Evolutionary conservation across 2,113 vertebrate species (phyloP).

Genomic region (Phrynosoma blainvillii): DNA sequence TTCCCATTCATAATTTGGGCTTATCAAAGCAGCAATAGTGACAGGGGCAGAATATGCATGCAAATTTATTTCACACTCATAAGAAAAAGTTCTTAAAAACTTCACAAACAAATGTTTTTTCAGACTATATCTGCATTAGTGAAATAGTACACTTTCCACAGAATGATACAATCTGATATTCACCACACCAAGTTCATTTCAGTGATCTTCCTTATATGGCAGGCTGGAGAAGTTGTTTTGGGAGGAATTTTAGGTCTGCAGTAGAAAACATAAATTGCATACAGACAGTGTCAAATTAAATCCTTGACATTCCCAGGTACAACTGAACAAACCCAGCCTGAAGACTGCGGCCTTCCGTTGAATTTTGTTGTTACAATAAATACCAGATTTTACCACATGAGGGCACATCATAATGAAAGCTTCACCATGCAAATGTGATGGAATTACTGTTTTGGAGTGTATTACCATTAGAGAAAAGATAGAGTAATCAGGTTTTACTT

Average conservation of each 20-base stretch:
- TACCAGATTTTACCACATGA: conserved; percentile 11
- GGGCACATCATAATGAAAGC: background rate
- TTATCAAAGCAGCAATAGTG: conserved; percentile 2
- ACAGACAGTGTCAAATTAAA: background rate
- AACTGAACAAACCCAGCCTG: background rate
- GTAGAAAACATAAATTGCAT: background rate
- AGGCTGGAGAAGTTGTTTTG: background rate
- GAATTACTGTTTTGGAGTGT: background rate
- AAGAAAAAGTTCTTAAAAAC: background rate
- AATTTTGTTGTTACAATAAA: background rate
- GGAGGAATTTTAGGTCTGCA: background rate
- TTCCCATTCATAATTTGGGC: conserved; percentile 9
- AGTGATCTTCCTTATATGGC: background rate
- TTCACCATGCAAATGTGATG: background rate
- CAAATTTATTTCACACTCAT: background rate
- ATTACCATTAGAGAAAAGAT: background rate
- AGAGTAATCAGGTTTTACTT: background rate
- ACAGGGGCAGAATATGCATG: background rate
- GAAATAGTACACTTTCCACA: background rate
- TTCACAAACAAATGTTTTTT: background rate
- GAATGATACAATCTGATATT: background rate
- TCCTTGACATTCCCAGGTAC: background rate
- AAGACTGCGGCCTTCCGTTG: background rate
- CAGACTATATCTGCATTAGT: background rate
- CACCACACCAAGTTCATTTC: background rate